phyloP scores from a whole-genome alignment of 2,113 vertebrate genomes.

The Lipotes vexillifer region DNA sequence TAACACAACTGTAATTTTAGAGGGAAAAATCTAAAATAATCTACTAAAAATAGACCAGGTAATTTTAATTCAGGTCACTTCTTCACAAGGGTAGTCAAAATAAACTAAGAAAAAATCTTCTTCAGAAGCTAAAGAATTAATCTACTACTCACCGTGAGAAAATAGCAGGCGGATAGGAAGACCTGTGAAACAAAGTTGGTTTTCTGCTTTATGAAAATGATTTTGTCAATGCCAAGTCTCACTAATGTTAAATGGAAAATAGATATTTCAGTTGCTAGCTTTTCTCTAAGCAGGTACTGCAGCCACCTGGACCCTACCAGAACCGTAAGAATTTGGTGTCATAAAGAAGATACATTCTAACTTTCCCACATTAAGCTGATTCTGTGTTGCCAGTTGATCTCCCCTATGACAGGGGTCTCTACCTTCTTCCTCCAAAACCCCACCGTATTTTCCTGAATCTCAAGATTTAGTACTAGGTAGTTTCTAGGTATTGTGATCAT shows the following conservation, averaged over 20 bases:
- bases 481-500: background rate
- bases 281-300: background rate
- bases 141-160: conserved; percentile 17
- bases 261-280: background rate
- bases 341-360: background rate
- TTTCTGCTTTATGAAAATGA: conserved; percentile 29
- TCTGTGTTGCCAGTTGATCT: background rate
- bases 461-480: background rate
- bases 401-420: background rate
- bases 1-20: conserved; percentile 59
- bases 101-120: conserved; percentile 1
- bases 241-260: background rate
- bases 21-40: conserved; percentile 28
- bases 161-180: background rate
- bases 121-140: conserved; percentile 44
- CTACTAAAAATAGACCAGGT: background rate
- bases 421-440: background rate
- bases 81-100: conserved; percentile 43
- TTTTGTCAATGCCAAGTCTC: background rate
- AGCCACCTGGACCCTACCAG: background rate
- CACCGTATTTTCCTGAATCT: background rate
- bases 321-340: background rate
- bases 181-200: background rate
- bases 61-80: conserved; percentile 66
- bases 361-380: background rate